phyloP scores from a whole-genome alignment of 92 coral and sea anemone species.

The Porites cylindrica region DNA sequence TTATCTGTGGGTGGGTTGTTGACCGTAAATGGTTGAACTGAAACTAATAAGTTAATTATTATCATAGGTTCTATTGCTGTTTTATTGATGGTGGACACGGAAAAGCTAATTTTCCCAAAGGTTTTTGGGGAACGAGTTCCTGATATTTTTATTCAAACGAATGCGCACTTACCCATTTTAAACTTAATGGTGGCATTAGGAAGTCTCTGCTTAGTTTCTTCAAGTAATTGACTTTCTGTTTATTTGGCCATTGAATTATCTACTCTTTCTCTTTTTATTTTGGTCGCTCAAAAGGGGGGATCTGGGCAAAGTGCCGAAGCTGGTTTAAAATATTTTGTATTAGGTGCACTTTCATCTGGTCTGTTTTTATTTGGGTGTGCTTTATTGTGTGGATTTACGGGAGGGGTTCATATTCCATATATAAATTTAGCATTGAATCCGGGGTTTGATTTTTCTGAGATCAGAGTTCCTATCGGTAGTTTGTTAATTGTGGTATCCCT shows the following conservation, averaged over 20 bases:
- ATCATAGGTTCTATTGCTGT: constrained; percentile 78
- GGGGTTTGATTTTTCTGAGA: constrained; percentile 65
- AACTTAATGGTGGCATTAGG: constrained; percentile 81
- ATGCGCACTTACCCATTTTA: constrained; percentile 65
- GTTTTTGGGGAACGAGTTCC: constrained; percentile 9
- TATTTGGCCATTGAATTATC: constrained; percentile 87
- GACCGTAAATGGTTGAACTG: constrained; percentile 77
- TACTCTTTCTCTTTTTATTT: constrained; percentile 85
- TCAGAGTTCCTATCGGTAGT: constrained; percentile 73
- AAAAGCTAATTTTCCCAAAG: constrained; percentile 10
- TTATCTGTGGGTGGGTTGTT: constrained; percentile 53
- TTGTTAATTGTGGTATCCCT: constrained; percentile 72
- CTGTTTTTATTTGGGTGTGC: constrained; percentile 92
- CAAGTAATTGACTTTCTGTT: constrained; percentile 84
- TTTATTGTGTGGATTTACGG: constrained; percentile 85
- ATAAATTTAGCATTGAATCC: constrained; percentile 72
- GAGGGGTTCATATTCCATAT: constrained; percentile 78
- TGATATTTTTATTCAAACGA: constrained; percentile 22
- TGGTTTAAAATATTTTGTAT: constrained; percentile 87
- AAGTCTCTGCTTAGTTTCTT: constrained; percentile 78
- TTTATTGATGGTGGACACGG: constrained; percentile 74
- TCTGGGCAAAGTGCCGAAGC: constrained; percentile 89
- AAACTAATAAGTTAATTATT: constrained; percentile 71
- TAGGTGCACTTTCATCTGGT: constrained; percentile 92
- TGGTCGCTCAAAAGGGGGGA: constrained; percentile 82